These are phyloP conservation scores for Hippopotamus amphibius DNA, from an alignment of 2,113 vertebrate genomes.

Conservation along the genomic window DNA sequence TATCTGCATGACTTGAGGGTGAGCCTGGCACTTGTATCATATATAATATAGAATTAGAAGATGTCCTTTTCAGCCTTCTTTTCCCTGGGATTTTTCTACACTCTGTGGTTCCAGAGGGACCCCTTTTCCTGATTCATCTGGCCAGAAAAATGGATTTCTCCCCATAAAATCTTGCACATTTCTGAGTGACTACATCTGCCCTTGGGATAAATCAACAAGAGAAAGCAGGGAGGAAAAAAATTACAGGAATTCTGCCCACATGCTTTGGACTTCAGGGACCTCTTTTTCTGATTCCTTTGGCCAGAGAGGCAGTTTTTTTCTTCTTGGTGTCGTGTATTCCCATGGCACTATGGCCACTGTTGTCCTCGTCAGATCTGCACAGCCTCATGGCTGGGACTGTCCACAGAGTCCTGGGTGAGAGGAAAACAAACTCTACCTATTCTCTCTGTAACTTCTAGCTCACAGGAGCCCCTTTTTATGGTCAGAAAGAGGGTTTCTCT, in stretches of 20 bases:
- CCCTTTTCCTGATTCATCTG: neutral
- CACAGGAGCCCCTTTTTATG: neutral
- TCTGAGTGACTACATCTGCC: neutral
- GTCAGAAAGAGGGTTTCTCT: neutral
- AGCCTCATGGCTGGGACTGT: no score
- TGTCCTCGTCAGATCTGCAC: neutral
- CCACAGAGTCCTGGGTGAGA: neutral
- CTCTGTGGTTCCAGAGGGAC: neutral
- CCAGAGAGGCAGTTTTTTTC: neutral
- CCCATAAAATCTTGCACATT: neutral
- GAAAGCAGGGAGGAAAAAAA: neutral
- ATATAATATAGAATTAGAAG: neutral
- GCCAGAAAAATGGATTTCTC: neutral
- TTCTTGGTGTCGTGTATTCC: neutral
- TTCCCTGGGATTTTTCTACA: neutral
- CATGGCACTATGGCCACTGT: no score
- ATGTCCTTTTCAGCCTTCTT: neutral
- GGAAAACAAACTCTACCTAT: fast-evolving
- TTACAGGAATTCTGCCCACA: neutral
- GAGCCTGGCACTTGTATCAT: neutral
- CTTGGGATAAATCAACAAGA: neutral
- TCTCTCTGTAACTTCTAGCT: neutral
- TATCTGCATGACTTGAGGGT: fast-evolving
- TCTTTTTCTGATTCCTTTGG: neutral
- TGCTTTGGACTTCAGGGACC: neutral